These are phyloP conservation scores for Aurelia sp. DNA, from an alignment of 30 jellyfish, hydroid and myxozoan genomes.

Conservation along the genomic window DNA sequence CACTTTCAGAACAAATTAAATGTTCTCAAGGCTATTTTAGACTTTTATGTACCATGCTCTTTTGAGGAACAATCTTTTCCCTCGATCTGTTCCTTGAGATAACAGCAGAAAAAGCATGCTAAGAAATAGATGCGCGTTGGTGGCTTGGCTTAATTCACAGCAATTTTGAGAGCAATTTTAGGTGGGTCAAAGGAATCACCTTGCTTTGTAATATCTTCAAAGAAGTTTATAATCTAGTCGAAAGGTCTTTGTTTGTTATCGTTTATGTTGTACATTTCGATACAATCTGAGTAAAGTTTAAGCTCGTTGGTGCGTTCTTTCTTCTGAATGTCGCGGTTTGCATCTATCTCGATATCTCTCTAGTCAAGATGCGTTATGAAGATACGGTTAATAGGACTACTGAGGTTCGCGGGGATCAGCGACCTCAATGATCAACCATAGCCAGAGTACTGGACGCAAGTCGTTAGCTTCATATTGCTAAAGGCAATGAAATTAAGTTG, in stretches of 20 bases:
- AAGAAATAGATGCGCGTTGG: constrained; percentile 45
- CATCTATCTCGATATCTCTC: neutral
- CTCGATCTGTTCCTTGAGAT: neutral
- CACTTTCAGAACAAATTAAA: no score
- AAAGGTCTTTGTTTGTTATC: constrained; percentile 46
- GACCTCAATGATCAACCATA: no score
- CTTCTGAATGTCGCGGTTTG: constrained; percentile 30
- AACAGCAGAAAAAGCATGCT: no score
- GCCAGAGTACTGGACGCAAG: no score
- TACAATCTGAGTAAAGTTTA: constrained; percentile 22
- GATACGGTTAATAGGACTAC: neutral
- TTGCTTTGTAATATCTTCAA: constrained; percentile 20
- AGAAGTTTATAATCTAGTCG: constrained; percentile 48
- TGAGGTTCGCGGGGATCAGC: neutral
- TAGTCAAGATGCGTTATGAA: neutral
- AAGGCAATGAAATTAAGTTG: no score
- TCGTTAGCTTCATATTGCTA: no score
- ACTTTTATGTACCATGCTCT: no score
- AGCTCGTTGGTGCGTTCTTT: constrained; percentile 31
- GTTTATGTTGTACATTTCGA: constrained; percentile 21
- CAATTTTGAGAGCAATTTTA: neutral
- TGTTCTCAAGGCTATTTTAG: no score
- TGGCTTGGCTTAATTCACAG: constrained; percentile 46
- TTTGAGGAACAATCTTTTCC: neutral
- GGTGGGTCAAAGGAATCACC: constrained; percentile 42